phyloP scores from a whole-genome alignment of 2,797 vertebrate species.

The Semotilus atromaculatus region DNA sequence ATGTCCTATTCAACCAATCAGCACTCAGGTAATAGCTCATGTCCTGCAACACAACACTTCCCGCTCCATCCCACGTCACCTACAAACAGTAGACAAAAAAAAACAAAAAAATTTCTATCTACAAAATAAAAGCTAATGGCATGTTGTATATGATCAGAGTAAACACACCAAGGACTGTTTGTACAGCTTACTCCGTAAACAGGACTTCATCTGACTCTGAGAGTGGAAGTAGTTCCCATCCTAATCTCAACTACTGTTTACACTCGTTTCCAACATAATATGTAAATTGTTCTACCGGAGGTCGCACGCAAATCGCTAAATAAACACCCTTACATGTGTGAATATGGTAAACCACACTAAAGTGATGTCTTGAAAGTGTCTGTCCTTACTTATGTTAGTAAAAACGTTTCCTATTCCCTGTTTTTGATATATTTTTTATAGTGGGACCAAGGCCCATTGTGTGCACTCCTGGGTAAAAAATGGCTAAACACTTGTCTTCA shows the following conservation, averaged over 20 bases:
- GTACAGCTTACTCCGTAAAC: conserved; percentile 18
- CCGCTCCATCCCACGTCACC: not conserved
- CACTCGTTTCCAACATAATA: conserved; percentile 13
- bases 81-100: not conserved
- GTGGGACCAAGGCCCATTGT: not conserved
- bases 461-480: not conserved
- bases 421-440: not conserved
- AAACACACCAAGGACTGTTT: conserved; percentile 32
- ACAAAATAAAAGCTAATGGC: not conserved
- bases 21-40: conserved; percentile 72
- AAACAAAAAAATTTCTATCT: not conserved
- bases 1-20: conserved; percentile 84
- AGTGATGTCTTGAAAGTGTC: not conserved
- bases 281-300: not conserved
- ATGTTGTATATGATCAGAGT: conserved; percentile 21
- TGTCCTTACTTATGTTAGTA: not conserved
- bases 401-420: not conserved
- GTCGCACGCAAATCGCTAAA: conserved; percentile 16
- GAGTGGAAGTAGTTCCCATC: conserved; percentile 22
- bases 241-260: conserved; percentile 47
- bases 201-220: conserved; percentile 4
- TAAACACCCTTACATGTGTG: conserved; percentile 29
- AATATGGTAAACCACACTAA: not conserved
- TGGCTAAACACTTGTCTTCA: not conserved
- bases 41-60: not conserved